Evolutionary conservation across 2,888 invertebrate species (phyloP).

Genomic region (Plutella xylostella): DNA sequence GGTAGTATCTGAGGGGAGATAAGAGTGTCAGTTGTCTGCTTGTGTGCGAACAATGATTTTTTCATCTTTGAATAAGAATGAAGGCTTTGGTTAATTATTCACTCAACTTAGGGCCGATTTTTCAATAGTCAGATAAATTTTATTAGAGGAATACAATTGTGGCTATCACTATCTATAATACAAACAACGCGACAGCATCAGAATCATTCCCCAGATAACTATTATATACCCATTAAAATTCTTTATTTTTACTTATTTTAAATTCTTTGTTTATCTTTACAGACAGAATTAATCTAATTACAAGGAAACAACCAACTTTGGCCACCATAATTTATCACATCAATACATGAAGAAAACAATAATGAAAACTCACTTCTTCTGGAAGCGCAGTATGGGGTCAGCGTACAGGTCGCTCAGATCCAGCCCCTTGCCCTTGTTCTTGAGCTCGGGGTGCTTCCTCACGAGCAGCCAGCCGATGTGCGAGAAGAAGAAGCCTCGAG

Average conservation of each 20-base stretch:
- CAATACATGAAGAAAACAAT: not conserved
- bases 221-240: no score
- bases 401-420: conserved; percentile 85
- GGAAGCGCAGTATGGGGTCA: conserved; percentile 88
- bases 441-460: conserved; percentile 91
- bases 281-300: no score
- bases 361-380: conserved; percentile 79
- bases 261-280: no score
- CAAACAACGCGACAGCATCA: no score
- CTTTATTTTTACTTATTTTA: no score
- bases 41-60: no score
- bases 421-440: conserved; percentile 84
- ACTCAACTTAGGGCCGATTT: not conserved
- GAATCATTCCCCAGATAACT: no score
- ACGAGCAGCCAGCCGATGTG: conserved; percentile 96
- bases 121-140: not conserved
- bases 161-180: no score
- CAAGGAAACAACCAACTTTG: no score
- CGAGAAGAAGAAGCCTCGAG: conserved; percentile 94
- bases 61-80: not conserved
- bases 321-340: no score
- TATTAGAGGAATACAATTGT: not conserved
- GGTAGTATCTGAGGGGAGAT: conserved; percentile 73
- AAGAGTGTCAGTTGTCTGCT: not conserved
- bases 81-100: not conserved